Evolutionary conservation across 1,140 invertebrate genomes (phyloP).

Genomic region (Bombus polaris): DNA sequence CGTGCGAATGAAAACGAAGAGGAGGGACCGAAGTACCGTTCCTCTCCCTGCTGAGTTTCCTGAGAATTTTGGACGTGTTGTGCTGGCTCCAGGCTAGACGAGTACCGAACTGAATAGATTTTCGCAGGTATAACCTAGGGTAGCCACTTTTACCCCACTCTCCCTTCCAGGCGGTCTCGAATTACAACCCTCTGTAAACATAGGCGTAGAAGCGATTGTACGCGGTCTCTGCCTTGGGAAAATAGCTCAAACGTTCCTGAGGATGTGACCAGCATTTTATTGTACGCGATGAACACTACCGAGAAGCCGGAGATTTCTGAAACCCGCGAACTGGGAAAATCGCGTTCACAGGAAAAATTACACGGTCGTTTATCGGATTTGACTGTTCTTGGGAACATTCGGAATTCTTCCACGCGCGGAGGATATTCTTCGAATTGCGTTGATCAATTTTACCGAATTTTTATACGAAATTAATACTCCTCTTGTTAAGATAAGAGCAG

Average conservation of each 20-base stretch:
- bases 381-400: too few relatives aligned
- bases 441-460: too few relatives aligned
- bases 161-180: conserved; percentile 70
- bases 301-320: too few relatives aligned
- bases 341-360: too few relatives aligned
- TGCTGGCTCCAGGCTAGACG: conserved; percentile 43
- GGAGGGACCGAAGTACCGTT: background rate
- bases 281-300: fast-evolving
- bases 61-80: conserved; percentile 12
- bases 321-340: too few relatives aligned
- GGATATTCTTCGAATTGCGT: too few relatives aligned
- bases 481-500: too few relatives aligned
- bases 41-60: background rate
- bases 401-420: too few relatives aligned
- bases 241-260: background rate
- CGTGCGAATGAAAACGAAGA: background rate
- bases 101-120: conserved; percentile 76
- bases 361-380: too few relatives aligned
- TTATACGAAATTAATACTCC: too few relatives aligned
- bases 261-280: too few relatives aligned
- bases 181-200: conserved; percentile 76
- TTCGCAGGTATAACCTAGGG: conserved; percentile 79
- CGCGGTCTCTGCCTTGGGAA: background rate
- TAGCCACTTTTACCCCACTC: conserved; percentile 71
- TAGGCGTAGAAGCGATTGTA: conserved; percentile 68